Conservation (phyloP, 1,140 invertebrate genomes). For the Zaprionus camerounensis region DNA sequence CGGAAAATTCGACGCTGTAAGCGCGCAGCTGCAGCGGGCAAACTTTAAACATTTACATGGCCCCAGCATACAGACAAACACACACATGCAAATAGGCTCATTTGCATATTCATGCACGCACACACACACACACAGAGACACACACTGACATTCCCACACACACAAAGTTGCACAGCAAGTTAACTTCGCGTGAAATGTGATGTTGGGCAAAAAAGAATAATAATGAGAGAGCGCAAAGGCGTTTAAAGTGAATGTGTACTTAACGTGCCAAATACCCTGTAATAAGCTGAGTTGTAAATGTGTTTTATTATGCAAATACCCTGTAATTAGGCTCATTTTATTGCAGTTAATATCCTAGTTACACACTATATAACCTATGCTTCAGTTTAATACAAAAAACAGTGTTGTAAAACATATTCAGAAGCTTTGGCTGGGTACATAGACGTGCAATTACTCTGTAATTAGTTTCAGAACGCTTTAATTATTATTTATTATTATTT, state of each 20-base stretch:
- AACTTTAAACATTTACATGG: slow-evolving; percentile 46
- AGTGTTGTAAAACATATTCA: no score
- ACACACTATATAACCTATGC: no score
- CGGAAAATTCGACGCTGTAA: slow-evolving; percentile 27
- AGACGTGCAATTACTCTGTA: no score
- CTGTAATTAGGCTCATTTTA: no score
- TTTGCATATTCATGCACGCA: slow-evolving; percentile 53
- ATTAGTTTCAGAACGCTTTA: no score
- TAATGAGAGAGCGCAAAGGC: not conserved
- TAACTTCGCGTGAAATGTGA: slow-evolving; percentile 72
- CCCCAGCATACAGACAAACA: slow-evolving; percentile 19
- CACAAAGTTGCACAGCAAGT: slow-evolving; percentile 39
- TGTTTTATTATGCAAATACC: no score
- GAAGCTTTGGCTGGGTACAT: no score
- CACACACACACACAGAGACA: not conserved
- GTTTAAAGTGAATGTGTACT: not conserved
- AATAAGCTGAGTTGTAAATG: no score
- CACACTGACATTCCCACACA: no score
- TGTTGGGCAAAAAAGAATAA: slow-evolving; percentile 31
- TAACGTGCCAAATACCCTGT: not conserved
- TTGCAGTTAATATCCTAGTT: no score
- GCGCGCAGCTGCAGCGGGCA: slow-evolving; percentile 42
- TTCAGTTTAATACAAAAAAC: no score
- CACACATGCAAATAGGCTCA: slow-evolving; percentile 34
- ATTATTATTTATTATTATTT: no score